Base-by-base conservation (phyloP, 2,888 invertebrate species). In the Philhelius pedissequus region DNA sequence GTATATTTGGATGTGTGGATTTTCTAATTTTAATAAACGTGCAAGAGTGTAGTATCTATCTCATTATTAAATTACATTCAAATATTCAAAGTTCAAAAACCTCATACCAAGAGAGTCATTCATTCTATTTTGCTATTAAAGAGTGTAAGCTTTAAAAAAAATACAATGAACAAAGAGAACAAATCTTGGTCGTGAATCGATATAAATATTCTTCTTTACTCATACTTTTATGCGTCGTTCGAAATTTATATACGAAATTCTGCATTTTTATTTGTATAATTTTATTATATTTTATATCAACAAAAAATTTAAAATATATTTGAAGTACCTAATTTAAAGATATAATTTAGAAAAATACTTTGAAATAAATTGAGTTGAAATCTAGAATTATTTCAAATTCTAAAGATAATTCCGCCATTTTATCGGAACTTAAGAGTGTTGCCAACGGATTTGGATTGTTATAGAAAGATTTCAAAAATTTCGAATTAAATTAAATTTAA, bases 1-100 rank as follows among this genome's bases (percentile, higher is more conserved):
- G n/a, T n/a, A n/a, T n/a, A n/a, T n/a, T n/a, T n/a, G n/a, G n/a
- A 35, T 77, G 30, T 74, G 62, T 32, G 52, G 52, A 30, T 35
- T 52, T 56, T 56, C 20, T 54, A 32, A 54, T 32, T 18, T 32
- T 18, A 13, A 56, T 35, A 56, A 13, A 20, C 8, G 32, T 32
- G 13, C 20, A 32, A 7, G 1, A 35, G 40, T 40, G 15, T 25
- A 25, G 13, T 78, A 60, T 27, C 54, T 78, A 60, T 27, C 54
- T 64, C 58, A 38, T 71, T 75, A 71, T 75, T 71, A 66, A 75
- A 79, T 84, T 75, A 60, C 43, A 40, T 60, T 40, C 60, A 60
- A 38, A 70, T 35, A 56, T 70, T 84, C 70, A 84, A 78, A 79
- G 83, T 84, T 84, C 83, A 84, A 79, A 84, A 79, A 84, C 83